phyloP scores from a whole-genome alignment of 2,113 vertebrate genomes.

The Ramphastos sulfuratus region DNA sequence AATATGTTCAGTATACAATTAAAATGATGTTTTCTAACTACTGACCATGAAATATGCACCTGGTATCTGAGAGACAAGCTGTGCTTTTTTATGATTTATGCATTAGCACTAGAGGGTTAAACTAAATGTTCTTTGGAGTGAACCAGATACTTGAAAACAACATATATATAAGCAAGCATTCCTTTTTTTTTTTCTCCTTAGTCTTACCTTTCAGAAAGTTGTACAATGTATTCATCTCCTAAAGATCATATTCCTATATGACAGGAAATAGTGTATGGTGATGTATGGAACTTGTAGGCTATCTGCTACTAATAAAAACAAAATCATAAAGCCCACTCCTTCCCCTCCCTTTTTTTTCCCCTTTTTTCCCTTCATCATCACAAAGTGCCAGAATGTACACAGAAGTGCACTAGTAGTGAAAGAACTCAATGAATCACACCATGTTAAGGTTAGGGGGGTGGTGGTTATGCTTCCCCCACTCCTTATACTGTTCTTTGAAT shows the following conservation, averaged over 20 bases:
- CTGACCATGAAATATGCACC: neutral
- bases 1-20: neutral
- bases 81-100: slow-evolving; percentile 7
- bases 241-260: neutral
- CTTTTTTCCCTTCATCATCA: neutral
- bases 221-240: neutral
- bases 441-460: neutral
- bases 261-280: neutral
- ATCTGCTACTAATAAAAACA: neutral
- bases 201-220: neutral
- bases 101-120: neutral
- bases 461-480: neutral
- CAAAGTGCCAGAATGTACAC: neutral
- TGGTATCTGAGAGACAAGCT: neutral
- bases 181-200: neutral
- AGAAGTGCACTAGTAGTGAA: neutral
- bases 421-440: neutral
- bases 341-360: no score
- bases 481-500: neutral
- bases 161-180: neutral
- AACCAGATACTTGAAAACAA: neutral
- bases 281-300: neutral
- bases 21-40: neutral
- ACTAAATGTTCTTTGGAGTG: neutral
- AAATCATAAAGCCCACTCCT: neutral